Evolutionary conservation across 2,113 vertebrate species (phyloP), one percentile per base, ranked within the genome.

Genomic region (Cheirogaleus medius): DNA sequence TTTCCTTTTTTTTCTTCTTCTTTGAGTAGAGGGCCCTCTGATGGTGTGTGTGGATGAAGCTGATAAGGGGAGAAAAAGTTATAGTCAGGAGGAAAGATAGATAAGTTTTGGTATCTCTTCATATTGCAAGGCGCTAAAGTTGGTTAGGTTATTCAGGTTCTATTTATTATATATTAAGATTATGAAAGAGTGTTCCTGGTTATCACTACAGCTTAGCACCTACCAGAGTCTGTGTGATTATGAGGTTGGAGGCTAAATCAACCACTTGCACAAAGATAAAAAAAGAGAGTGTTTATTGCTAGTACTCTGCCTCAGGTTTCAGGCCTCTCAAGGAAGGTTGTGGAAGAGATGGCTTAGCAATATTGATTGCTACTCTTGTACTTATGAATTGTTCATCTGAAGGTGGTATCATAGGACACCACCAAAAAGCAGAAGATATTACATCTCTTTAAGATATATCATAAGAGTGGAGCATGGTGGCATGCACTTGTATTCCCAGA

Each of bases 61-160:
- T 86, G 60, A 14, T 95, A 93, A 89, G 4, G 39, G 3, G n/a
- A 17, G 37, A 71, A 34, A 23, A 74, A 42, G 47, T 73, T 93
- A 58, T 0, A 94, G 52, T 81, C 10, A 37, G 74, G 37, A 93
- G 82, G 20, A 96, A 85, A 56, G 68, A 82, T 66, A 90, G 32
- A 52, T 82, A 76, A 92, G 12, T 83, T 71, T 96, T 92, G 27
- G 0, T 94, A 64, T 85, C 15, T 94, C 96, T 96, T 76, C 60
- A 63, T 95, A 68, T 82, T 90, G 29, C 10, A n/a, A 76, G 89
- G 76, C 25, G 73, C 25, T 82, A 64, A 88, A 81, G 69, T 96
- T 78, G 73, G 13, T 71, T 87, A 86, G 84, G 6, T 77, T 83
- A 37, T 85, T 83, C 25, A 71, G 44, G 64, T n/a, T 86, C 54